Evolutionary conservation across 2,113 vertebrate species (phyloP).

Genomic region (Colius striatus): DNA sequence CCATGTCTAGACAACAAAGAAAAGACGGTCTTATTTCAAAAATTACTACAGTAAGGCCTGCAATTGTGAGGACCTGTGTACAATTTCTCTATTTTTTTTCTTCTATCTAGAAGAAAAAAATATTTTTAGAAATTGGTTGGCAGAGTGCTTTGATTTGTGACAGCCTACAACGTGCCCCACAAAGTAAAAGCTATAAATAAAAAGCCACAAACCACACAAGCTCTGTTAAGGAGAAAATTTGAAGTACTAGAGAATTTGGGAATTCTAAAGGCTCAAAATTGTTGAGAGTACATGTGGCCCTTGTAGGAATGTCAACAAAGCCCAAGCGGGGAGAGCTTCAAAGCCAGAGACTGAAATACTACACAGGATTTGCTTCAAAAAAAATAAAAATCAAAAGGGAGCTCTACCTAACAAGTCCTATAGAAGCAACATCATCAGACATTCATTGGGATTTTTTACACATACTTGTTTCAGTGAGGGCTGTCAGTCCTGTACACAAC

Average conservation of each 20-base stretch:
- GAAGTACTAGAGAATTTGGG: not conserved
- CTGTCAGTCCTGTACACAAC: not conserved
- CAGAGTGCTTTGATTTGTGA: not conserved
- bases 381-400: not conserved
- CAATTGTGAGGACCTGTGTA: not conserved
- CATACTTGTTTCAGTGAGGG: not conserved
- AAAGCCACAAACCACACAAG: not conserved
- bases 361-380: not conserved
- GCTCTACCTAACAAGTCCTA: too few relatives aligned
- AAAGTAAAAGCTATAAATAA: not conserved
- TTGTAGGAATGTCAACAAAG: not conserved
- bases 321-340: not conserved
- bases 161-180: not conserved
- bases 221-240: not conserved
- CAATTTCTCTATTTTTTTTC: not conserved
- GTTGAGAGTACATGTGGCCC: rapidly evolving
- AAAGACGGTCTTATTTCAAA: constrained; percentile 10
- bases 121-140: not conserved
- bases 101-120: not conserved
- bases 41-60: not conserved
- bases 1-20: constrained; percentile 24
- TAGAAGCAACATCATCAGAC: not conserved
- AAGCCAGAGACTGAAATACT: not conserved
- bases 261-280: not conserved
- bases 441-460: not conserved